These are phyloP conservation scores for Hypocryptadius cinnamomeus DNA, from an alignment of 2,113 vertebrate species.

Conservation along the genomic window DNA sequence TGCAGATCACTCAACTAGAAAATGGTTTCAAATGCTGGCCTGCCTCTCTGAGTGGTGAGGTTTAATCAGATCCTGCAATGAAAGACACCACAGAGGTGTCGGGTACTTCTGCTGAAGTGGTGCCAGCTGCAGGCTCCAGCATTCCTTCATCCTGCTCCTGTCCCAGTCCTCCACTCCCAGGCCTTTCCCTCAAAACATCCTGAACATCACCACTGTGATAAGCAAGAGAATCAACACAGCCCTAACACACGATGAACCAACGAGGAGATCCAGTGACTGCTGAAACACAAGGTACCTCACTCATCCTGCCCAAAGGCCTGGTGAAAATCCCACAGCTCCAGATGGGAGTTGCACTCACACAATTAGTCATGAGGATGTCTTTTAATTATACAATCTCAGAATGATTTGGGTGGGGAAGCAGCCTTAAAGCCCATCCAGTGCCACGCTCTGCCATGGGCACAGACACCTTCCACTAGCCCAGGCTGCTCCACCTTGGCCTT, in stretches of 20 bases:
- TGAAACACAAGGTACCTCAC: neutral
- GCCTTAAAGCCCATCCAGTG: accelerated
- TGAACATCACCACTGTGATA: neutral
- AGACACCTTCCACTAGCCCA: accelerated
- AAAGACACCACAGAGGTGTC: constrained; percentile 37
- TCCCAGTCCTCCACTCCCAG: neutral
- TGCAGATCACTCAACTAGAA: neutral
- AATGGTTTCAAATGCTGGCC: neutral
- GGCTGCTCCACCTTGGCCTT: neutral
- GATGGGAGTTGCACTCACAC: neutral
- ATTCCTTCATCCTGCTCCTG: neutral
- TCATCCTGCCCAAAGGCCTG: neutral
- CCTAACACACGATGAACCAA: neutral
- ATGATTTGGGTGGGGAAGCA: neutral
- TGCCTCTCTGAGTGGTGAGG: neutral
- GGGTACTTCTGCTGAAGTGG: neutral
- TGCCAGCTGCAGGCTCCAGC: neutral
- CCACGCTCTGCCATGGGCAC: neutral
- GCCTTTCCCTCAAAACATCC: neutral
- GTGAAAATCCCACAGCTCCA: neutral
- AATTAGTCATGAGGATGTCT: neutral
- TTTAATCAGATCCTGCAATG: constrained; percentile 36
- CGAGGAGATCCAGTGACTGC: neutral
- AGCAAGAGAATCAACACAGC: neutral
- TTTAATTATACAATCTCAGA: neutral